Base-by-base conservation (phyloP, 2,888 invertebrate species). In the Junonia oenone region DNA sequence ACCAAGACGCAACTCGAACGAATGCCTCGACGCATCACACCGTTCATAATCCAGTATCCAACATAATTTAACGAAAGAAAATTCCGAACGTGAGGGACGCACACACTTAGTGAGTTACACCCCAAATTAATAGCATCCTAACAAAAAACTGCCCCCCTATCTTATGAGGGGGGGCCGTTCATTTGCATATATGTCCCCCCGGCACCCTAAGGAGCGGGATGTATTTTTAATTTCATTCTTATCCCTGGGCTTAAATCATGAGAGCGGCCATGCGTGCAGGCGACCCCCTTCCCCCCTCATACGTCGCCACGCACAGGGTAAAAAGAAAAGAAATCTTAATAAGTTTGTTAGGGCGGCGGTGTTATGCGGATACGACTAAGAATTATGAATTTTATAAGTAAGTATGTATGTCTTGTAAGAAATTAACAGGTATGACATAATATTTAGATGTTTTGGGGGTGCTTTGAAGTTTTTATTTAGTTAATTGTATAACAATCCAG, bases 151-250 rank as follows among this genome's bases (percentile, higher is more conserved):
- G 71, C 73, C 85, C 79, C 83, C 88, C 88, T 81, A 75, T 87
- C 87, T 86, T 87, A 80, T 79, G 78, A 80, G 77, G 79, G 80
- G 22, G 71, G 72, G 81, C 11, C 38, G 38, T 83, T 89, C 89
- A 89, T 89, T 89, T 90, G 89, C 89, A 89, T 89, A 88, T 87
- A 89, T 90, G 89, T 89, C 88, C 76, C 89, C 88, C 87, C 69
- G 75, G 87, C 87, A 85, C 87, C 87, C 87, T 70, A 86, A 89
- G 87, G 85, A 85, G 81, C 81, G 81, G 81, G 90, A 90, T 90
- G 90, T 90, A 90, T 90, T 90, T 90, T 90, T 90, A 90, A 90
- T 90, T 90, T 90, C 89, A 89, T 90, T 90, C 90, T 90, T 90
- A 90, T 89, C 89, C 90, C 81, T 76, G 87, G 83, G 87, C 90